Base-by-base conservation (phyloP, 2,888 invertebrate species). In the Ophion ventricosus region DNA sequence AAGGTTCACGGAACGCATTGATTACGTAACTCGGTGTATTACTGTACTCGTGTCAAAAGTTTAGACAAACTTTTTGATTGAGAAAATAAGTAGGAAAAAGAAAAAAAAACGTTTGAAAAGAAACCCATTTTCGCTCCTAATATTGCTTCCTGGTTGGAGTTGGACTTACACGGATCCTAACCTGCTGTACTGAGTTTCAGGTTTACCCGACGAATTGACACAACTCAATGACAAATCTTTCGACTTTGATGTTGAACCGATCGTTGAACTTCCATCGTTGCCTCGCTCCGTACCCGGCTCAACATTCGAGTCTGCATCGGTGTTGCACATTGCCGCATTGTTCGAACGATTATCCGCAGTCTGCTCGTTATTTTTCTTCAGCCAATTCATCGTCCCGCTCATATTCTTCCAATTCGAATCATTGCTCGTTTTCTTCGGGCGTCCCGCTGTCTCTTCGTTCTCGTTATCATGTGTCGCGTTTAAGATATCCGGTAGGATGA, bases 81-180 rank as follows among this genome's bases (percentile, higher is more conserved):
- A 43, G 56, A 11, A n/a, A 29, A 29, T 25, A 4, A 49, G 4
- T 25, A 54, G 40, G 23, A 17, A 20, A 56, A 43, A 7, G 23
- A 40, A 25, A 20, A 54, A 63, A 20, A 2, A 49, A 14, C 17
- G 14, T 23, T 69, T 17, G 43, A 43, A 63, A 57, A 75, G 40
- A 7, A 74, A 54, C 14, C 49, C 49, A 17, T 17, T 49, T 49
- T 14, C 4, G 49, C 17, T 4, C 4, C 49, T 17, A 17, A 49
- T 17, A 4, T 17, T n/a, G 25, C n/a, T 66, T 69, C 88, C 87
- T 89, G 87, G 84, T 88, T 87, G 88, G 77, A 84, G 64, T 87
- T 87, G 40, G 90, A 93, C 92, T 93, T 92, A 93, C 92, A 84
- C 88, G 78, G 90, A 87, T 89, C 88, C 92, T 90, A 92, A 92